phyloP scores from a whole-genome alignment of 2,888 invertebrate species.

The Strigamia crassipes region DNA sequence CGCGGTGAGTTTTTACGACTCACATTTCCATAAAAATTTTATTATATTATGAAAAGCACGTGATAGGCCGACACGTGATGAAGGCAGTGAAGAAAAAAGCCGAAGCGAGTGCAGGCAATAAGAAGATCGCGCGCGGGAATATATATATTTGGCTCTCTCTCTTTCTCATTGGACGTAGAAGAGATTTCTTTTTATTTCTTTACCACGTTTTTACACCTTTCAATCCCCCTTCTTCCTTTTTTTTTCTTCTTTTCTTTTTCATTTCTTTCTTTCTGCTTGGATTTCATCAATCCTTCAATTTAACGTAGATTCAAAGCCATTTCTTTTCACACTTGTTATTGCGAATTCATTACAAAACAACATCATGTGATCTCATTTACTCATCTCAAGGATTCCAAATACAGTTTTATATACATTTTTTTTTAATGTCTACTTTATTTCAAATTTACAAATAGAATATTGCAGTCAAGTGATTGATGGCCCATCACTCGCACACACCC shows the following conservation, averaged over 20 bases:
- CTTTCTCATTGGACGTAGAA: conserved; percentile 25
- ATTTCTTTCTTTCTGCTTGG: not conserved
- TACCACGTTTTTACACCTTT: conserved; percentile 26
- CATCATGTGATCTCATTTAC: conserved; percentile 4
- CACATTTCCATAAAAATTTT: conserved; percentile 30
- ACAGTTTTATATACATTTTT: not conserved
- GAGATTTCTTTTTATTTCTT: conserved; percentile 22
- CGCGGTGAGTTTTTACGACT: conserved; percentile 30
- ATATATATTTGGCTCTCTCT: conserved; percentile 30
- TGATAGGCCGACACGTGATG: conserved; percentile 30
- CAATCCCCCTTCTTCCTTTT: not conserved
- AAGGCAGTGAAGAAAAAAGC: conserved; percentile 22
- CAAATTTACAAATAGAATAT: conserved; percentile 16
- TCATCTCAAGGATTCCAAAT: not conserved
- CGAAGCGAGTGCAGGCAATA: conserved; percentile 30
- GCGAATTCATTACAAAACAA: not conserved
- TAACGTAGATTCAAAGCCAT: not conserved
- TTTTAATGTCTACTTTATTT: not conserved
- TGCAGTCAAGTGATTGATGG: not conserved
- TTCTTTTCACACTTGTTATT: conserved; percentile 18
- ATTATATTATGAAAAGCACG: conserved; percentile 30
- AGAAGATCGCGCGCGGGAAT: conserved; percentile 23
- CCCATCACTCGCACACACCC: conserved; percentile 1
- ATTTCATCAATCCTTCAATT: conserved; percentile 13
- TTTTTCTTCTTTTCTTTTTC: not conserved